phyloP scores from a whole-genome alignment of 2,888 invertebrate genomes.

The Spodoptera picta region DNA sequence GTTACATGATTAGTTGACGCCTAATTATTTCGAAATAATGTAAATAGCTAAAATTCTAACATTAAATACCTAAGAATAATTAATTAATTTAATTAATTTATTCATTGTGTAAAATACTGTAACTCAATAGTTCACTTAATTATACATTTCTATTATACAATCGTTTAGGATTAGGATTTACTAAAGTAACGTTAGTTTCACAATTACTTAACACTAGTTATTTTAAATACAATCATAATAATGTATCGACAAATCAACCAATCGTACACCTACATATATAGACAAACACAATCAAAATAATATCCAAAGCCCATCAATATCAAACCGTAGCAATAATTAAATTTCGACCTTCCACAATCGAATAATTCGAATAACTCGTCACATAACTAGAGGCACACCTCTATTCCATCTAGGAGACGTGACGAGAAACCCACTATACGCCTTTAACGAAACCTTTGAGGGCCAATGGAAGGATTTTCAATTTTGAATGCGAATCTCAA shows the following conservation, averaged over 20 bases:
- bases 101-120: no score
- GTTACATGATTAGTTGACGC: not conserved
- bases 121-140: not conserved
- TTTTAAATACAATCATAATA: no score
- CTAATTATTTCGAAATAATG: conserved; percentile 6
- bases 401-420: conserved; percentile 61
- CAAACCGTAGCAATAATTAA: conserved; percentile 13
- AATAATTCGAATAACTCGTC: conserved; percentile 31
- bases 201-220: no score
- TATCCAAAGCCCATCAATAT: conserved; percentile 6
- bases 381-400: conserved; percentile 45
- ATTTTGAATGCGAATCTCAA: conserved; percentile 66
- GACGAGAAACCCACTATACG: conserved; percentile 64
- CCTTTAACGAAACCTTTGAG: conserved; percentile 64
- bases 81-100: not conserved
- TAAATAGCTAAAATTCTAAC: not conserved
- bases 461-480: conserved; percentile 61
- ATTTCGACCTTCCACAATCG: conserved; percentile 40
- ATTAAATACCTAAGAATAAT: not conserved
- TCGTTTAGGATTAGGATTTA: no score
- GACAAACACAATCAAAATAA: not conserved
- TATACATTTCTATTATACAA: not conserved
- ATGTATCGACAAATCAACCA: no score
- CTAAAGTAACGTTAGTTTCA: no score
- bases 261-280: not conserved